Conservation (phyloP, 2,113 vertebrate species). For the Cryptotis parvus region DNA sequence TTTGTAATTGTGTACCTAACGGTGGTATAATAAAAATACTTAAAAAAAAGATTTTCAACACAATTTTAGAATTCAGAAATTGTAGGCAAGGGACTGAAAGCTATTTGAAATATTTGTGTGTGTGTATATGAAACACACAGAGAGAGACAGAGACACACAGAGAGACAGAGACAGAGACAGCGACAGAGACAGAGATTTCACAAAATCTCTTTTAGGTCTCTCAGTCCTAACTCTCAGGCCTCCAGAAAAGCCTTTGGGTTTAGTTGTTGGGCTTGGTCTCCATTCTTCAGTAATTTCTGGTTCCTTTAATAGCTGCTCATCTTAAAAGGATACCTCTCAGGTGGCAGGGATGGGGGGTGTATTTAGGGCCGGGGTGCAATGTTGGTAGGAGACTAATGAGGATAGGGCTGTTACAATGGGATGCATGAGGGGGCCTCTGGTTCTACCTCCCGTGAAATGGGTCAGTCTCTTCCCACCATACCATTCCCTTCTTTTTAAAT, state of each 20-base stretch:
- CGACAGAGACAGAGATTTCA: neutral
- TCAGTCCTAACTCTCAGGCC: neutral
- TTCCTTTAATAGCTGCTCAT: neutral
- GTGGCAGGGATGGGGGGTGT: no score
- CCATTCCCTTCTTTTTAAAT: no score
- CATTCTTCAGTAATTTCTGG: neutral
- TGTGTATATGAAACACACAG: neutral
- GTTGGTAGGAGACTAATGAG: neutral
- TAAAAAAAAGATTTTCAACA: neutral
- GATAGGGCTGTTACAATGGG: neutral
- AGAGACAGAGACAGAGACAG: neutral
- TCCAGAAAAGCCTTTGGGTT: neutral
- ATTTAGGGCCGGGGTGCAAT: neutral
- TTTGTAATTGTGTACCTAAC: no score
- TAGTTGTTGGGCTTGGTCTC: neutral
- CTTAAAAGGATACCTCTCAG: no score
- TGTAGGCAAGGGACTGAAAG: neutral
- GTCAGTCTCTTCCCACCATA: neutral
- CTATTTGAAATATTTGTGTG: neutral
- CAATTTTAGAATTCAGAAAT: constrained; percentile 46
- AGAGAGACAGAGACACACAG: neutral
- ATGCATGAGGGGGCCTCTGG: neutral
- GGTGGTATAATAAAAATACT: no score
- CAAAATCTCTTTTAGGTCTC: neutral
- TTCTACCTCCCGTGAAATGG: neutral